These are phyloP conservation scores for Brachionus asplanchnoidis DNA, from an alignment of 1,140 invertebrate species.

Conservation along the genomic window DNA sequence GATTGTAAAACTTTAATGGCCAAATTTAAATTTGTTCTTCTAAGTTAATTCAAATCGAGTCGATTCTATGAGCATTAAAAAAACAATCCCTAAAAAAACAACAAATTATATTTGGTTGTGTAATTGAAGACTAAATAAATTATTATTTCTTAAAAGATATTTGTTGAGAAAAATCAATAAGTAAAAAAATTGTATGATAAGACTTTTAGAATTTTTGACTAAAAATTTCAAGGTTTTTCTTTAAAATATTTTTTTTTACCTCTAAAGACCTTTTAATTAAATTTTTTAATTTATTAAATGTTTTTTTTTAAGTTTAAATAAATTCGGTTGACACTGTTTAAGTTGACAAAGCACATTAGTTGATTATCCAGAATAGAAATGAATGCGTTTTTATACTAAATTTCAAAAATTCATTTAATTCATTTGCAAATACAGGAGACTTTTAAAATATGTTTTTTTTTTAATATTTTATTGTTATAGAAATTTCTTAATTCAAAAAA, in stretches of 20 bases:
- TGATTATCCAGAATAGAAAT: background rate
- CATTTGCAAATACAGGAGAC: background rate
- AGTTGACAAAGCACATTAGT: background rate
- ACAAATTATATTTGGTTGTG: background rate
- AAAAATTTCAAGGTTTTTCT: background rate
- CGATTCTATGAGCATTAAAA: background rate
- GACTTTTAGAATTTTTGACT: background rate
- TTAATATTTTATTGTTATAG: background rate
- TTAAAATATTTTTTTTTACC: too few relatives aligned
- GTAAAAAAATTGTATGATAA: background rate
- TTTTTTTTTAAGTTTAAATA: background rate
- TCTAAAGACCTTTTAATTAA: too few relatives aligned
- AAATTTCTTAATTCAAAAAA: background rate
- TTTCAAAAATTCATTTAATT: background rate
- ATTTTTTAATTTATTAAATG: too few relatives aligned
- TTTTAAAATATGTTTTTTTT: background rate
- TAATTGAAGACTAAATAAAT: background rate
- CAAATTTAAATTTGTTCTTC: too few relatives aligned
- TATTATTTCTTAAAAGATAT: background rate
- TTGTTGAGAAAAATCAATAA: background rate
- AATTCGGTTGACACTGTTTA: background rate
- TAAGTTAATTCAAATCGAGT: too few relatives aligned
- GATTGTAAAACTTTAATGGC: too few relatives aligned
- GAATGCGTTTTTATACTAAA: background rate
- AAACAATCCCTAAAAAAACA: background rate